Percentiles rank a stretch among this genome's conserved stretches.
These are phyloP conservation scores for Balanococcus diminutus DNA, from an alignment of 2,888 invertebrate species.

Conservation along the genomic window DNA sequence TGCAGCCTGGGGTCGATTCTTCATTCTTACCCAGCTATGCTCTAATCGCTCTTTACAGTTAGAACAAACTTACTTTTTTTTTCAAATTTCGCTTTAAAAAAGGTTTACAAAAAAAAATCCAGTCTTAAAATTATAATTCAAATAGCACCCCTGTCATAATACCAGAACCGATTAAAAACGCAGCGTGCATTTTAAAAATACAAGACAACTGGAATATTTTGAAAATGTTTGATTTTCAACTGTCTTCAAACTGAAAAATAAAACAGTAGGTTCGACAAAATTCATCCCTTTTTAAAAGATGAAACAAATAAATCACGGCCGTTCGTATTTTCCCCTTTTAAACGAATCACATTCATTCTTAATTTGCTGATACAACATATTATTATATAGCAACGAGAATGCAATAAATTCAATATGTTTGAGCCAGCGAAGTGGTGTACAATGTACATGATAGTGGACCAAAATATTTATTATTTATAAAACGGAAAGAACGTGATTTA, in stretches of 20 bases:
- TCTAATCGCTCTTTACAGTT: no score
- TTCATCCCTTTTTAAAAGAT: slow-evolving; percentile 19
- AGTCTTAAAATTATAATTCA: no score
- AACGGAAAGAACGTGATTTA: not conserved
- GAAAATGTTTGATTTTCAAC: not conserved
- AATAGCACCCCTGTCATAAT: no score
- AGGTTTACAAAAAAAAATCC: no score
- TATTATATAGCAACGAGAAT: not conserved
- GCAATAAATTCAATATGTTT: slow-evolving; percentile 25
- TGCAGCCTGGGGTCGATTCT: no score
- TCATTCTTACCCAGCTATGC: no score
- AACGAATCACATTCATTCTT: slow-evolving; percentile 20
- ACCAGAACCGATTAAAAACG: not conserved
- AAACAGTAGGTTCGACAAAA: not conserved
- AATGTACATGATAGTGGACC: not conserved
- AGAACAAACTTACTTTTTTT: no score
- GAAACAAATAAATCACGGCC: not conserved
- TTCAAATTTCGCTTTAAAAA: no score
- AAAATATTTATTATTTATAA: slow-evolving; percentile 31
- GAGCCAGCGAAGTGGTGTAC: not conserved
- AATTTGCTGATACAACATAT: slow-evolving; percentile 35
- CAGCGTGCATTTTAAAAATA: slow-evolving; percentile 9
- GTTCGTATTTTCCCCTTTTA: not conserved
- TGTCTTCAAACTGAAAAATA: slow-evolving; percentile 8
- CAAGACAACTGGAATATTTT: not conserved